Evolutionary conservation across 2,888 invertebrate genomes (phyloP).

Genomic region (Drosophila sordidula): DNA sequence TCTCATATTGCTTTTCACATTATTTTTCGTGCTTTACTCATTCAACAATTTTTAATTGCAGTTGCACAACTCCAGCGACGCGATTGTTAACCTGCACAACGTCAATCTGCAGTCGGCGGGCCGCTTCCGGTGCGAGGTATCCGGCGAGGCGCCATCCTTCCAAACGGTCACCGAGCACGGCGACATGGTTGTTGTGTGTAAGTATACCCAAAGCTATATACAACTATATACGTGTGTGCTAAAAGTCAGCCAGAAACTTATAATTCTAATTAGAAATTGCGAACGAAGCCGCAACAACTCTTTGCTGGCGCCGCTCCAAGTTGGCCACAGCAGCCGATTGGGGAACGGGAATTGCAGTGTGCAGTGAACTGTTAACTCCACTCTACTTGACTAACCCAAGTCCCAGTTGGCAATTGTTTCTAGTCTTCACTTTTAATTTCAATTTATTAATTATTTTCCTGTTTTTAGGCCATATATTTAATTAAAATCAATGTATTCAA

Average conservation of each 20-base stretch:
- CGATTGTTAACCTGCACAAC: constrained; percentile 88
- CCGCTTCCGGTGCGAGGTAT: constrained; percentile 89
- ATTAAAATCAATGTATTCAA: too few species aligned
- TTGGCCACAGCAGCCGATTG: constrained; percentile 7
- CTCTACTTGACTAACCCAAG: background rate
- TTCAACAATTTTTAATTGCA: constrained; percentile 83
- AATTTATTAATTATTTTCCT: too few species aligned
- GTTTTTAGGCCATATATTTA: too few species aligned
- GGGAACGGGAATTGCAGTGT: background rate
- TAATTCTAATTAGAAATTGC: constrained; percentile 69
- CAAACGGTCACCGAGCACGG: constrained; percentile 89
- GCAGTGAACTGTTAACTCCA: constrained; percentile 4
- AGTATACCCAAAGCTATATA: constrained; percentile 82
- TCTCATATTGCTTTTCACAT: constrained; percentile 32
- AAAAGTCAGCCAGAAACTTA: constrained; percentile 57
- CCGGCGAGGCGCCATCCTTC: constrained; percentile 90
- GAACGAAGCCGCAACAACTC: constrained; percentile 5
- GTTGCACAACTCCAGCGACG: constrained; percentile 89
- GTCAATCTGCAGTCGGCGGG: constrained; percentile 89
- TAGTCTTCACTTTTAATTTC: background rate
- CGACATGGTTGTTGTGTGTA: constrained; percentile 89
- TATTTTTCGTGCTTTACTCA: constrained; percentile 47
- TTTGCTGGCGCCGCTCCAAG: constrained; percentile 22
- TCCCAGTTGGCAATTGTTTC: background rate
- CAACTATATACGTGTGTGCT: constrained; percentile 1